Conservation (phyloP, 2,888 invertebrate species). For the Polyommatus iphigenia region DNA sequence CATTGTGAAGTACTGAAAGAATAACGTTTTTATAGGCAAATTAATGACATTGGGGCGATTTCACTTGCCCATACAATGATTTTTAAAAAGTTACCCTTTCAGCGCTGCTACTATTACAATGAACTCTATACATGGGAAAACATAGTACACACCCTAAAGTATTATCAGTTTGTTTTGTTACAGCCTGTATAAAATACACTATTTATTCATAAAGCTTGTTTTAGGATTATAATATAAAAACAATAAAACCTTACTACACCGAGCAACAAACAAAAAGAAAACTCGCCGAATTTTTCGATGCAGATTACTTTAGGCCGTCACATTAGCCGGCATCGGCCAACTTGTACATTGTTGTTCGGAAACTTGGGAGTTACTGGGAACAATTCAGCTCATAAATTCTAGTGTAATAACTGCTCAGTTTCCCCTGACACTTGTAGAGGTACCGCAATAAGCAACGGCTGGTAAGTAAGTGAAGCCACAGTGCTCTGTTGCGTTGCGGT, state of each 20-base stretch:
- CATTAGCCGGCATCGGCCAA: constrained; percentile 69
- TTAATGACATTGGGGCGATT: too few species aligned
- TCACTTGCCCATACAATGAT: too few species aligned
- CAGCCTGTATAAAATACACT: too few species aligned
- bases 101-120: too few species aligned
- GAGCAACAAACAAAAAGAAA: neutral
- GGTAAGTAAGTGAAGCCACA: constrained; percentile 45
- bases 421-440: constrained; percentile 75
- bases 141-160: too few species aligned
- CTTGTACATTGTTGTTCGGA: constrained; percentile 75
- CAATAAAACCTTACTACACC: neutral
- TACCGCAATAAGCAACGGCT: constrained; percentile 64
- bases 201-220: too few species aligned
- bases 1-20: too few species aligned
- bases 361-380: constrained; percentile 69
- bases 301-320: constrained; percentile 62
- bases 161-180: too few species aligned
- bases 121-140: too few species aligned
- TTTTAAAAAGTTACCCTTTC: too few species aligned
- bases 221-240: neutral
- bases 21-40: too few species aligned
- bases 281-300: constrained; percentile 57
- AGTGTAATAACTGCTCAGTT: constrained; percentile 76
- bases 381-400: constrained; percentile 76
- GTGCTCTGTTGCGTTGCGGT: neutral